A percentile compares a stretch with the other conserved stretches of the same genome.
Evolutionary conservation across 2,797 vertebrate genomes (phyloP).

Genomic region (Nasua narica): DNA sequence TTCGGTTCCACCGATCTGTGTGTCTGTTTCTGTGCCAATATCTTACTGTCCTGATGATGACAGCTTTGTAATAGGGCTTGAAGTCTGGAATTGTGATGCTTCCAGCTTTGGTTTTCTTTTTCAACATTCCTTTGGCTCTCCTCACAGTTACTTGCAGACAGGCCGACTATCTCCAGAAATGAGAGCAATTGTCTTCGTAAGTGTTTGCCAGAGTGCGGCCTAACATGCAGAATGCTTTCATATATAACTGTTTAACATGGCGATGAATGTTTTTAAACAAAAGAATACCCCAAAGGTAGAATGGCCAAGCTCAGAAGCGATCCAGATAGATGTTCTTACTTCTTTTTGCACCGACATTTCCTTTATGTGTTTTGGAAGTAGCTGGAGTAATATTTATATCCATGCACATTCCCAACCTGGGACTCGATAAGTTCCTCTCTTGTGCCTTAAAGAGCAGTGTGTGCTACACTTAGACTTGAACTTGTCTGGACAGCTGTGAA

Average conservation of each 20-base stretch:
- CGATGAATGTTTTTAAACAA: constrained; percentile 23
- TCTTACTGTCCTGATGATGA: not conserved
- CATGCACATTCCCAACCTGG: constrained; percentile 68
- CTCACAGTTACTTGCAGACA: too few relatives aligned
- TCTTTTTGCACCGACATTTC: constrained; percentile 52
- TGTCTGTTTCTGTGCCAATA: not conserved
- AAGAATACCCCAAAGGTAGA: not conserved
- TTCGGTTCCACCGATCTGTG: not conserved
- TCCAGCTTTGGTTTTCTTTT: not conserved
- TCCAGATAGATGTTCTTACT: constrained; percentile 75
- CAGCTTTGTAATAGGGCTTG: not conserved
- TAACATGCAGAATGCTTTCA: not conserved
- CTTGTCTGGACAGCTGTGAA: constrained; percentile 75
- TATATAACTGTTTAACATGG: not conserved
- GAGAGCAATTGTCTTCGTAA: not conserved
- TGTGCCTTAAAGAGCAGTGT: constrained; percentile 52
- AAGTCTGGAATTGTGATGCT: not conserved
- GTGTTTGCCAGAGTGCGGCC: not conserved
- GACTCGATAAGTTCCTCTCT: constrained; percentile 71
- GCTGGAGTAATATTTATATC: constrained; percentile 75
- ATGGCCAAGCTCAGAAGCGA: not conserved
- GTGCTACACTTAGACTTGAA: constrained; percentile 70
- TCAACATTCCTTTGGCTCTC: not conserved
- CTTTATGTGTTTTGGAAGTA: constrained; percentile 42
- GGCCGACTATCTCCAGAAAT: not conserved